Evolutionary conservation across 2,797 vertebrate species (phyloP), one percentile per base, ranked within the genome.

Genomic region (Tympanoctomys barrerae): DNA sequence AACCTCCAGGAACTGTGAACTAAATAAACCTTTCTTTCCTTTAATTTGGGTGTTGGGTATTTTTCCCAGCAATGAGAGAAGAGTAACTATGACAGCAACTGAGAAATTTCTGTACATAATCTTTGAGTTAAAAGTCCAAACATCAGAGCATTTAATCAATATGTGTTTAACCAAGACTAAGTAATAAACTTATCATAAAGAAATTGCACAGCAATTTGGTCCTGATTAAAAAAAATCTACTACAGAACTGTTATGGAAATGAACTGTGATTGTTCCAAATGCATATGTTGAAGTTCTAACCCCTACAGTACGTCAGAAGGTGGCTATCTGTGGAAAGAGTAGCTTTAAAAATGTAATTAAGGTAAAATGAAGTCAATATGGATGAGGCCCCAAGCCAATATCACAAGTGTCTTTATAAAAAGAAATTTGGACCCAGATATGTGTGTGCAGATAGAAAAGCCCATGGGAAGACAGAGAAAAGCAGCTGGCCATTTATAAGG

Each of bases 181-280:
- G 81, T 52, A 90, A 85, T 49, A 80, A 88, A 85, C 62, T 36
- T 12, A 39, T 73, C 68, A 85, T 42, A 77, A 90, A 94, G 28
- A 52, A 11, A 95, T 62, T 39, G 4, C 57, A 79, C 91, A 95
- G 36, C 13, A n/a, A 82, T 59, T 94, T 79, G 49, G 66, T 82
- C 9, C 59, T 75, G 31, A 82, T 75, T 49, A 49, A 42, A 54
- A 33, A 90, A 90, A 70, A 93, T 57, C 68, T 28, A 85, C 28
- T 85, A 49, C 3, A 80, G 64, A 24, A 8, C 24, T 85, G 3
- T 75, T 77, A 70, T 66, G 54, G 54, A 21, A 66, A 61, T 89
- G 19, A 87, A 64, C 21, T 77, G 2, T 77, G 36, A 88, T 42
- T 28, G 6, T 4, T 28, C 19, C 6, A 89, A 94, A 52, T 89